phyloP scores from a whole-genome alignment of 2,797 vertebrate species.

The Periophthalmus magnuspinnatus region DNA sequence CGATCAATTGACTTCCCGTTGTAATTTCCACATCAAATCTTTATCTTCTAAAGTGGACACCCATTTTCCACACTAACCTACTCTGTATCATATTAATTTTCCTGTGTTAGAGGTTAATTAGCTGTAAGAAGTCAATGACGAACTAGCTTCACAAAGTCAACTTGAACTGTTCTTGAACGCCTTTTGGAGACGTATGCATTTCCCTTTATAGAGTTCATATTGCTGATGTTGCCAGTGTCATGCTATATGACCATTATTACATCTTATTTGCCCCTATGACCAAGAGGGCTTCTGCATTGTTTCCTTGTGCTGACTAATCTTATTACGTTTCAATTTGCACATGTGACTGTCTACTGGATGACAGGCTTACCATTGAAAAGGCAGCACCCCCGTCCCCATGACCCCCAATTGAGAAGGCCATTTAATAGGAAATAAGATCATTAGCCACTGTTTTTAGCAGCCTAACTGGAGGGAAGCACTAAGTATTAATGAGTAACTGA shows the following conservation, averaged over 20 bases:
- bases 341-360: conserved; percentile 73
- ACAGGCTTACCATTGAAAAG: conserved; percentile 65
- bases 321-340: conserved; percentile 76
- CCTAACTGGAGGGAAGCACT: conserved; percentile 38
- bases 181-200: conserved; percentile 23
- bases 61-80: conserved; percentile 4
- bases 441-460: conserved; percentile 51
- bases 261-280: conserved; percentile 27
- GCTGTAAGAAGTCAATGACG: conserved; percentile 38
- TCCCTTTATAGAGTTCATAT: conserved; percentile 37
- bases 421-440: conserved; percentile 63
- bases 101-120: conserved; percentile 31
- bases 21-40: not conserved
- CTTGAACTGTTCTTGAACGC: conserved; percentile 16
- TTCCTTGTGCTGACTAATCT: conserved; percentile 71
- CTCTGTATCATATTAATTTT: conserved; percentile 6
- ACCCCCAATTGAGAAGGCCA: conserved; percentile 50
- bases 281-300: conserved; percentile 57
- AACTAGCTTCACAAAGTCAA: conserved; percentile 27
- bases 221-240: conserved; percentile 42
- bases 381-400: conserved; percentile 30
- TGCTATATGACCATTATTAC: conserved; percentile 46
- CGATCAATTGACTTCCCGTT: not conserved
- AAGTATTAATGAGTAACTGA: conserved; percentile 47
- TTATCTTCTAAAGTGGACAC: not conserved